Evolutionary conservation across 64 coral and sea anemone genomes (phyloP), one percentile per base, ranked within the genome.

Genomic region (Porites lutea): DNA sequence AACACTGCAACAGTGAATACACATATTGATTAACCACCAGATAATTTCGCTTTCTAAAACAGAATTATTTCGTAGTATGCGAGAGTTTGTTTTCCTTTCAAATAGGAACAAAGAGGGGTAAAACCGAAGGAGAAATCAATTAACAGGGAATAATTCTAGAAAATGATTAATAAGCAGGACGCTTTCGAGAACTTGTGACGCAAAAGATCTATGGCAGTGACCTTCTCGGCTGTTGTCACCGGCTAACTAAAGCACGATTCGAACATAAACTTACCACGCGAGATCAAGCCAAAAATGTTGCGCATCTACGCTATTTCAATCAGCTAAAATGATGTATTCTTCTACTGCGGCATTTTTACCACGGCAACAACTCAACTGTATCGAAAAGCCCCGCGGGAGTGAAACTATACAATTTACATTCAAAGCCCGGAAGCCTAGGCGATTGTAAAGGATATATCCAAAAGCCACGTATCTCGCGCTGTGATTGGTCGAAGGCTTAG

Each of bases 371-470:
- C 63, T 69, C 62, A 84, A 84, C 62, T 63, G 64, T 19, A 65
- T 65, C 62, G 46, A 7, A 2, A 48, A 52, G 68, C 65, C 16
- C 81, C 45, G 46, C 11, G 52, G 61, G 62, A 69, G 44, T 51
- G 79, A 84, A 13, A 66, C 19, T 47, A 83, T n/a, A 37, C 27
- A 37, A 84, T 69, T 82, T 65, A 63, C 81, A 84, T 68, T 16
- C 18, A 43, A 5, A 16, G n/a, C 21, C 54, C 78, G 54, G 57
- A 45, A 60, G 19, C 14, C 52, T 58, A 22, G 6, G 4, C 4
- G 76, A 23, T 13, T 22, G 19, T 18, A 46, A 59, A 45, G 15
- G 80, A 49, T 48, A 62, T 16, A 8, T 84, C 63, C 81, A 19
- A 52, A 52, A 67, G 44, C 18, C 44, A 50, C 43, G 4, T 51